These are phyloP conservation scores for Brachyptera putata DNA, from an alignment of 2,888 invertebrate species.

Conservation along the genomic window DNA sequence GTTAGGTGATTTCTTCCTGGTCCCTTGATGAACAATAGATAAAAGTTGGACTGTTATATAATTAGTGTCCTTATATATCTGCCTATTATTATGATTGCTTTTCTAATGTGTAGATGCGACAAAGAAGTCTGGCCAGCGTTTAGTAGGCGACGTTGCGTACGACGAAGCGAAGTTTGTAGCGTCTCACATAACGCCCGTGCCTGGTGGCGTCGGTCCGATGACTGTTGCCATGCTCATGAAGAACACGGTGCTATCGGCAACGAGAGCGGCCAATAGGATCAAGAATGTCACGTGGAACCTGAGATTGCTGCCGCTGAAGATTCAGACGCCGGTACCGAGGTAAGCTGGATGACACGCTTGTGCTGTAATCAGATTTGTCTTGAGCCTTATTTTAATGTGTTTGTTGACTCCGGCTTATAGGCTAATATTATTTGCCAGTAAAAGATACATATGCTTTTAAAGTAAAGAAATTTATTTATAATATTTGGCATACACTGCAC, in stretches of 20 bases:
- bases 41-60: too few relatives aligned
- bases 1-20: too few relatives aligned
- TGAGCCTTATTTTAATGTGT: too few relatives aligned
- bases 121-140: constrained; percentile 71
- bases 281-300: constrained; percentile 67
- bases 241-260: constrained; percentile 86
- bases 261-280: constrained; percentile 55
- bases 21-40: too few relatives aligned
- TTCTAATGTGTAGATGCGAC: constrained; percentile 57
- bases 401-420: too few relatives aligned
- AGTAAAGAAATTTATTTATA: too few relatives aligned
- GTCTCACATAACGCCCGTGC: constrained; percentile 89
- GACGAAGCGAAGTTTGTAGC: constrained; percentile 74
- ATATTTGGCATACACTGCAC: not conserved
- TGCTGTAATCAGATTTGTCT: not conserved
- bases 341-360: constrained; percentile 40
- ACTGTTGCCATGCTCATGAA: constrained; percentile 97
- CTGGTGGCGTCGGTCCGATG: constrained; percentile 98
- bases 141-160: constrained; percentile 95
- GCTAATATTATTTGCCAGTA: too few relatives aligned
- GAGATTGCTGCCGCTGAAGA: constrained; percentile 59
- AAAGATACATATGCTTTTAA: too few relatives aligned
- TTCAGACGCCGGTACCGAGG: constrained; percentile 78
- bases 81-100: too few relatives aligned
- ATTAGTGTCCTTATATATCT: too few relatives aligned